phyloP scores from a whole-genome alignment of 2,113 vertebrate genomes.

The Scomber scombrus region DNA sequence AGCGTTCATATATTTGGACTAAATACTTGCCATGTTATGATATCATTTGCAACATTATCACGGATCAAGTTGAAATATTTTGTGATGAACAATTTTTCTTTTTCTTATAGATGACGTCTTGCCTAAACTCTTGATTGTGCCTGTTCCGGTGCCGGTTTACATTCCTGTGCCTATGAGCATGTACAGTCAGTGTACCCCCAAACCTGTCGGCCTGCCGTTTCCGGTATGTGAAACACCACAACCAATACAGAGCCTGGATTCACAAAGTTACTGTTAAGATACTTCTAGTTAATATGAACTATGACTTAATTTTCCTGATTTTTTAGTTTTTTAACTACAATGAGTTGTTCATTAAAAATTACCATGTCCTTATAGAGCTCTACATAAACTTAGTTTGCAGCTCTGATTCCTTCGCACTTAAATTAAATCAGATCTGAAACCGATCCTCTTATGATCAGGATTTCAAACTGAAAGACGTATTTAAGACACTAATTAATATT shows the following conservation, averaged over 20 bases:
- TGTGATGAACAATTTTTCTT: not conserved
- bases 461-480: not conserved
- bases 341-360: too few species aligned
- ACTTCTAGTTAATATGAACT: too few species aligned
- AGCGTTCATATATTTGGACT: too few species aligned
- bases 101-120: conserved; percentile 60
- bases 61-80: not conserved
- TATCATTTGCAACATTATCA: too few species aligned
- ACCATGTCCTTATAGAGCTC: too few species aligned
- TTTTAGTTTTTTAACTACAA: too few species aligned
- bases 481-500: not conserved
- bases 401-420: too few species aligned
- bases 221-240: conserved; percentile 86
- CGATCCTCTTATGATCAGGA: not conserved
- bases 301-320: not conserved
- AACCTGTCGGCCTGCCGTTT: conserved; percentile 90
- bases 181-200: conserved; percentile 93
- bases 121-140: conserved; percentile 89
- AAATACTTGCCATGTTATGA: too few species aligned
- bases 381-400: too few species aligned
- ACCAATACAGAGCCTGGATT: not conserved
- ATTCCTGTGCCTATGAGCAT: conserved; percentile 95
- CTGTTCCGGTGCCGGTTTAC: conserved; percentile 95
- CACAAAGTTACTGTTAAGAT: too few species aligned
- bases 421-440: not conserved